Conservation (phyloP, 2,888 invertebrate species). For the Eupithecia subfuscata region DNA sequence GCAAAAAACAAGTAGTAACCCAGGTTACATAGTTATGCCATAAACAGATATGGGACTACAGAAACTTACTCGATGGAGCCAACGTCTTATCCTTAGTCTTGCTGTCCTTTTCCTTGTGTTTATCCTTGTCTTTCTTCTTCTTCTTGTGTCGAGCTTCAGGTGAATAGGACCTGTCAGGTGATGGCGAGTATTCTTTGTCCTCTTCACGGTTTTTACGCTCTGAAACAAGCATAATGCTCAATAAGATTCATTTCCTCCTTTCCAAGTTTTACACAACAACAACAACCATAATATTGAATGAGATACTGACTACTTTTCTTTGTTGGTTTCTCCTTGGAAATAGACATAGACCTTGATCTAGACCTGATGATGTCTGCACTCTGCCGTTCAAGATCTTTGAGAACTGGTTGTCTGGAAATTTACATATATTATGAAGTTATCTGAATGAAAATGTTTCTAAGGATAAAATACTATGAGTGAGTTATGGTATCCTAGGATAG, state of each 20-base stretch:
- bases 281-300: neutral
- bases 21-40: neutral
- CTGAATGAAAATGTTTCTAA: neutral
- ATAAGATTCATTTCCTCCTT: neutral
- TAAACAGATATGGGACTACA: neutral
- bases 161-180: slow-evolving; percentile 64
- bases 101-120: slow-evolving; percentile 58
- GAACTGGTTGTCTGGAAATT: slow-evolving; percentile 68
- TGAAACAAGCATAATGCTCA: slow-evolving; percentile 34
- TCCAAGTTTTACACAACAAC: neutral
- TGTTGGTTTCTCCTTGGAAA: slow-evolving; percentile 67
- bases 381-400: slow-evolving; percentile 76
- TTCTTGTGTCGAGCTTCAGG: slow-evolving; percentile 71
- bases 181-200: slow-evolving; percentile 64
- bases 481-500: too few species aligned
- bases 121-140: slow-evolving; percentile 70
- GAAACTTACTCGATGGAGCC: slow-evolving; percentile 75
- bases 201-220: slow-evolving; percentile 65
- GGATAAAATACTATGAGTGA: neutral
- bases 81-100: slow-evolving; percentile 79
- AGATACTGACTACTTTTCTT: slow-evolving; percentile 63
- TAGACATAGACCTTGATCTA: slow-evolving; percentile 74
- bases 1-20: too few species aligned
- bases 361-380: slow-evolving; percentile 80
- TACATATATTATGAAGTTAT: neutral